Evolutionary conservation across 2,888 invertebrate species (phyloP), one percentile per base, ranked within the genome.

Genomic region (Hyposoter didymator): DNA sequence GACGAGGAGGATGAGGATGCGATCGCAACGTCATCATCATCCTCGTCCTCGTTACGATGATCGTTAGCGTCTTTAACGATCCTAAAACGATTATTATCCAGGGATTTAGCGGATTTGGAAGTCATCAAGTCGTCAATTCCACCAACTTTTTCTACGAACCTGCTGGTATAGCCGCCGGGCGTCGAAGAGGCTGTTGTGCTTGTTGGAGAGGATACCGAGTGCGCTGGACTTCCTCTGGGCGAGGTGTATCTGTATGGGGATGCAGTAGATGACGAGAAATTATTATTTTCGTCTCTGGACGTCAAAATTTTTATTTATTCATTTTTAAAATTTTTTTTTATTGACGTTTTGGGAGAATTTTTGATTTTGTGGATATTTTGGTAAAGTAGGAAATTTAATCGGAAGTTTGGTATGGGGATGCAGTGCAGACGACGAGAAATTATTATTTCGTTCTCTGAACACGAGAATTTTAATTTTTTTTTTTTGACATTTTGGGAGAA

Each of bases 101-200:
- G 91, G 92, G 93, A 90, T 89, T 93, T 92, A 93, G 90, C 93
- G 91, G 91, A 91, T 90, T 93, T 91, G 91, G 91, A 92, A 91
- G 88, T 90, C 89, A 89, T 90, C 89, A 89, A 89, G 90, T 91
- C 89, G 89, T 90, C 90, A 90, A 88, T 90, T 90, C 91, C 91
- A 91, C 91, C 90, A 91, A 78, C 90, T 89, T 90, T 90, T 89
- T 88, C 91, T 93, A 94, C 94, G 93, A 93, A 94, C 94, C 96
- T 95, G 94, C 97, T 97, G 92, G 96, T 96, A 94, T 97, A 97
- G 94, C 95, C 95, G 94, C 94, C 94, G 91, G 94, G 92, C 81
- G 89, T 90, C 81, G 90, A 85, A 66, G 89, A 88, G 73, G 84
- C 81, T 69, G 90, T 87, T 85, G 88, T 87, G 82, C 89, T 88